phyloP scores from a whole-genome alignment of 2,888 invertebrate genomes.

The Trimorus sp. region DNA sequence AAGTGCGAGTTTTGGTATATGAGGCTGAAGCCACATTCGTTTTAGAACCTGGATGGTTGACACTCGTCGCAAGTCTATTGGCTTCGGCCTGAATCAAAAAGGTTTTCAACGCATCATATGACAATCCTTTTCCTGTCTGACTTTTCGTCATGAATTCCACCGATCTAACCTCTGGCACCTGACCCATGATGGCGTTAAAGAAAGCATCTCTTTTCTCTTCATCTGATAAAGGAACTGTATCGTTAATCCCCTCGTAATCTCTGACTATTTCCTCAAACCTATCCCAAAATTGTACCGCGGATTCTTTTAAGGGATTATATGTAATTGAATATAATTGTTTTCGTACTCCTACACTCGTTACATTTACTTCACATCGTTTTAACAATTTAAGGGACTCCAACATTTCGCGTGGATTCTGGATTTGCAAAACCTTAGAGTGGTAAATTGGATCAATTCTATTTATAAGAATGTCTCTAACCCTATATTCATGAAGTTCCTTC shows the following conservation, averaged over 20 bases:
- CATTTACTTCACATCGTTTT: conserved; percentile 2
- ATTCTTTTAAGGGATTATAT: conserved; percentile 31
- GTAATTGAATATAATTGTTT: conserved; percentile 56
- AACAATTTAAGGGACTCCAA: background rate
- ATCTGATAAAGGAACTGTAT: conserved; percentile 47
- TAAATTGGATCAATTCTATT: conserved; percentile 63
- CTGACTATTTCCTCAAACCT: conserved; percentile 60
- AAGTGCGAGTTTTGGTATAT: background rate
- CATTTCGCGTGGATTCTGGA: conserved; percentile 34
- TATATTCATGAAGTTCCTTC: conserved; percentile 56
- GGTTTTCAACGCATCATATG: conserved; percentile 37
- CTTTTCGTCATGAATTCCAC: conserved; percentile 52
- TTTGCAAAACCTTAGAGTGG: conserved; percentile 54
- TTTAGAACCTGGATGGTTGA: background rate
- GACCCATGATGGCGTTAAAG: conserved; percentile 42
- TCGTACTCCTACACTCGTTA: conserved; percentile 46
- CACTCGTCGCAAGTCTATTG: background rate
- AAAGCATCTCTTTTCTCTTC: conserved; percentile 62
- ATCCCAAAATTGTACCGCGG: conserved; percentile 52
- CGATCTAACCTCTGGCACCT: conserved; percentile 49
- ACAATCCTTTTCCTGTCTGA: conserved; percentile 21
- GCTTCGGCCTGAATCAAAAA: conserved; percentile 21
- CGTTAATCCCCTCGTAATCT: conserved; percentile 48
- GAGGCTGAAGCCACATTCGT: conserved; percentile 5
- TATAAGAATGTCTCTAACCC: conserved; percentile 29